phyloP scores from a whole-genome alignment of 64 coral and sea anemone genomes.

The Pachyseris speciosa region DNA sequence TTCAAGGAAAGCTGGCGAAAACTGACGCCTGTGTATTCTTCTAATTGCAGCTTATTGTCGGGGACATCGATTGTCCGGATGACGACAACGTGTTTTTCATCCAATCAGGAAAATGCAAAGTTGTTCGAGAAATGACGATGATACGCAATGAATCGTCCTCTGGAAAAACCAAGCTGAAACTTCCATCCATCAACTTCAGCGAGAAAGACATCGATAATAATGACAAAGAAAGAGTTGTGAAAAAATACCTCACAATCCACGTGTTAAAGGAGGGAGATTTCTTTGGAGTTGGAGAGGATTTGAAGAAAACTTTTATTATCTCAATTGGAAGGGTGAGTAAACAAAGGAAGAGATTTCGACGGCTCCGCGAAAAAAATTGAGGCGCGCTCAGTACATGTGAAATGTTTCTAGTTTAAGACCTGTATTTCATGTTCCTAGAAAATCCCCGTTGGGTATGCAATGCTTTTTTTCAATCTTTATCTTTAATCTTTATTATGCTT shows the following conservation, averaged over 20 bases:
- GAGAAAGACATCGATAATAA: background rate
- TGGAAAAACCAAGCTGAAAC: slow-evolving; percentile 52
- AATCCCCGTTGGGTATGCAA: too few species aligned
- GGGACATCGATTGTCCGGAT: slow-evolving; percentile 54
- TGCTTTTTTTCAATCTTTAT: too few species aligned
- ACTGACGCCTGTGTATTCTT: background rate
- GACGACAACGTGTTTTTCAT: slow-evolving; percentile 89
- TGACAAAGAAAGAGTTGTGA: slow-evolving; percentile 52
- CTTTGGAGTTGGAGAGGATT: slow-evolving; percentile 97
- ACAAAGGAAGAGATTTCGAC: background rate
- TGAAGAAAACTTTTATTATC: slow-evolving; percentile 86
- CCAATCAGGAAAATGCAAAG: slow-evolving; percentile 83
- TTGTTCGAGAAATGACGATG: slow-evolving; percentile 83
- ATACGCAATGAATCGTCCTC: slow-evolving; percentile 46
- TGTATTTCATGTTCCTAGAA: too few species aligned
- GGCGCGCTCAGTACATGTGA: too few species aligned
- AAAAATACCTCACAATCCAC: slow-evolving; percentile 68
- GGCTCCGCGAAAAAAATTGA: too few species aligned
- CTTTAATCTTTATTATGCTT: too few species aligned
- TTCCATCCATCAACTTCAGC: slow-evolving; percentile 46
- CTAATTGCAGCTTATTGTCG: slow-evolving; percentile 79
- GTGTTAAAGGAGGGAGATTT: slow-evolving; percentile 69
- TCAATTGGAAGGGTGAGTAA: slow-evolving; percentile 79
- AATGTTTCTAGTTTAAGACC: too few species aligned
- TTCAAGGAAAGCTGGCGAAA: too few species aligned